Percentiles rank a stretch among this genome's conserved stretches.
Evolutionary conservation across 2,888 invertebrate species (phyloP).

Genomic region (Mactromeris polynyma): DNA sequence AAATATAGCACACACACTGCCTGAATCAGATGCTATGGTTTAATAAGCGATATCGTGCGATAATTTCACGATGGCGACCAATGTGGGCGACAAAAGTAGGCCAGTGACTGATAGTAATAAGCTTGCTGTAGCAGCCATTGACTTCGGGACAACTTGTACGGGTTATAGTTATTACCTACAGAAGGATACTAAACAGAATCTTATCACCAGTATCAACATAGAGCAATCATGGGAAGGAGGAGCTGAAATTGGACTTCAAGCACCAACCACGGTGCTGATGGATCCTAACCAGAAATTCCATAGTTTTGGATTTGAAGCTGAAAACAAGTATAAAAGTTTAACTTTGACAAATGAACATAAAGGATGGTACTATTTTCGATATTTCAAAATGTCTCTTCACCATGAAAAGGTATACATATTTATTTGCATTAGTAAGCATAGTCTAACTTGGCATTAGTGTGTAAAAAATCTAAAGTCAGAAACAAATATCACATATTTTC

Average conservation of each 20-base stretch:
- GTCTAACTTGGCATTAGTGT: no score
- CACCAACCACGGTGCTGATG: constrained; percentile 56
- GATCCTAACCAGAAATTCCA: constrained; percentile 43
- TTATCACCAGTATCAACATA: background rate
- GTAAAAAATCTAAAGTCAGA: no score
- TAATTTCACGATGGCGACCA: background rate
- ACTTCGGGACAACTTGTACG: constrained; percentile 42
- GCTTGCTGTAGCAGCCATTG: constrained; percentile 37
- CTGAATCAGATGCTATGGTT: no score
- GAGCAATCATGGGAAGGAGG: constrained; percentile 13
- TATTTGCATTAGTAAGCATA: background rate
- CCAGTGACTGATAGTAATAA: background rate
- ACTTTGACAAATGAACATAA: constrained; percentile 51
- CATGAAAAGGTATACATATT: constrained; percentile 49
- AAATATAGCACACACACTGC: no score
- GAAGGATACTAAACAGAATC: background rate
- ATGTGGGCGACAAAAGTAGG: no score
- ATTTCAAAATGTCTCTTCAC: constrained; percentile 66
- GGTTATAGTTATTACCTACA: constrained; percentile 7
- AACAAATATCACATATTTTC: no score
- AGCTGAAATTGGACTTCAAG: background rate
- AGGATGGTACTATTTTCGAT: constrained; percentile 54
- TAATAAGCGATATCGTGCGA: no score
- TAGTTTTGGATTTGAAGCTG: constrained; percentile 63
- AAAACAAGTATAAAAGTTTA: constrained; percentile 51